A percentile compares a stretch with the other conserved stretches of the same genome.
phyloP scores from a whole-genome alignment of 2,888 invertebrate genomes.

The Melieria picta region DNA sequence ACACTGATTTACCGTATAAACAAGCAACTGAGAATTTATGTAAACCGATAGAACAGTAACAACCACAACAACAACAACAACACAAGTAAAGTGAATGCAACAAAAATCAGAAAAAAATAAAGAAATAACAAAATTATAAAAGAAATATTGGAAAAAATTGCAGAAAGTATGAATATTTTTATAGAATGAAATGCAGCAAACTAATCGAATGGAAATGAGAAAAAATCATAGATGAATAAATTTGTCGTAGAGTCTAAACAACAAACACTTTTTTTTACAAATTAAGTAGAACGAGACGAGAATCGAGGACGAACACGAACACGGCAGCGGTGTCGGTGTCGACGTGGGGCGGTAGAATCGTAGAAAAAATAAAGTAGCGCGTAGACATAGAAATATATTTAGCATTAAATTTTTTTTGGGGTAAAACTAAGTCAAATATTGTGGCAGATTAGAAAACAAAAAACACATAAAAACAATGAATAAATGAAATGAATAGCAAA shows the following conservation, averaged over 20 bases:
- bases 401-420: not conserved
- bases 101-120: slow-evolving; percentile 8
- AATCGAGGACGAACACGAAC: not conserved
- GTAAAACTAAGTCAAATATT: slow-evolving; percentile 27
- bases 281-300: too few species aligned
- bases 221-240: not conserved
- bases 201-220: slow-evolving; percentile 18
- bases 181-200: slow-evolving; percentile 29
- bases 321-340: not conserved
- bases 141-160: slow-evolving; percentile 29
- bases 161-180: slow-evolving; percentile 35
- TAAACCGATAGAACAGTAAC: not conserved
- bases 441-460: slow-evolving; percentile 12
- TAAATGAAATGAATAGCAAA: not conserved
- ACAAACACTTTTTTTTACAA: not conserved
- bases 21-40: slow-evolving; percentile 45
- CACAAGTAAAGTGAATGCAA: not conserved
- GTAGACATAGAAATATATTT: too few species aligned
- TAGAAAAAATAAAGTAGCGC: slow-evolving; percentile 3
- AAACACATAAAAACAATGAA: slow-evolving; percentile 24
- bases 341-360: not conserved
- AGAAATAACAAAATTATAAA: slow-evolving; percentile 27
- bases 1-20: slow-evolving; percentile 47
- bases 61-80: not conserved
- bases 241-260: not conserved